Evolutionary conservation across 2,888 invertebrate species (phyloP), one percentile per base, ranked within the genome.

Genomic region (Scaptomyza flava): DNA sequence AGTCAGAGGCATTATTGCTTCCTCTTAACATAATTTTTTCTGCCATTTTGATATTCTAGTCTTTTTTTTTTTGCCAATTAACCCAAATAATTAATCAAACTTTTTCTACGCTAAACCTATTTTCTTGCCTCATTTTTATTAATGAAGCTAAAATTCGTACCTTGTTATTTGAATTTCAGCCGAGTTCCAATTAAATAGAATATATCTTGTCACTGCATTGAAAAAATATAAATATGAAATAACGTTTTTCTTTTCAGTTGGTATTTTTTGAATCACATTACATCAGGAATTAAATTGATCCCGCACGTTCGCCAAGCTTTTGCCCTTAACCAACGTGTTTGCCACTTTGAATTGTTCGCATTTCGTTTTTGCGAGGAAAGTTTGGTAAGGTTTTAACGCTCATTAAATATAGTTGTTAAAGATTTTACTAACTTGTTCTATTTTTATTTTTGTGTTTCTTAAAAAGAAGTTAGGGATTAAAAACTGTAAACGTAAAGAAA

Each of bases 271-370:
- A 50, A 33, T 69, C 65, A 42, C 48, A 68, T 73, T 69, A 65
- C 41, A 61, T n/a, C 46, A 8, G 62, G 58, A 61, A 76, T 76
- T 73, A 67, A 53, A 43, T 76, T 71, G 33, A 72, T 56, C 62
- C 72, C 33, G 47, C 23, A 79, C 73, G 66, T 62, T 52, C 36
- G 11, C 41, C 51, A 68, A 72, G 66, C 73, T 79, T 79, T 77
- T 56, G 77, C 58, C 73, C 69, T 61, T 70, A 70, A 59, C 62
- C 62, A 54, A 80, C 73, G 77, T 71, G 77, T 80, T 82, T 80
- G 77, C 70, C 48, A 82, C 80, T 82, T 73, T 50, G 47, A 52
- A 71, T 71, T 62, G 57, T 51, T 66, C 11, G 54, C 34, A 34
- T 38, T 42, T 12, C 36, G 1, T 23, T 46, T n/a, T 41, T 17